Percentiles rank a stretch among this genome's conserved stretches.
Evolutionary conservation across 2,113 vertebrate species (phyloP).

Genomic region (Lanius collurio): DNA sequence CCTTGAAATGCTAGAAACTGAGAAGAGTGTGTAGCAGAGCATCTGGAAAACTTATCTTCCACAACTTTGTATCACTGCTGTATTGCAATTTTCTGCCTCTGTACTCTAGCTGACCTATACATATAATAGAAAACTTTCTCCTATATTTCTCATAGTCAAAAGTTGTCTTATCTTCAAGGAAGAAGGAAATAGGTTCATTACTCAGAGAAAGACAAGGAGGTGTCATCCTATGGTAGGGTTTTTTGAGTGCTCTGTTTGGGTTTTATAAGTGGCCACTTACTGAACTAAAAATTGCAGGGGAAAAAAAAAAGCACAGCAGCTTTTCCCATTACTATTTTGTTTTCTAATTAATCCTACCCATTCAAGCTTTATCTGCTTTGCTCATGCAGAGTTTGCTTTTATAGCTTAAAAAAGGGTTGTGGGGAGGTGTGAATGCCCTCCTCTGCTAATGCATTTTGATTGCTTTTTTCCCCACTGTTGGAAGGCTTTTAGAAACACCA

Average conservation of each 20-base stretch:
- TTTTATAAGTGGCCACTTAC: slow-evolving; percentile 20
- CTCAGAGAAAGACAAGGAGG: slow-evolving; percentile 33
- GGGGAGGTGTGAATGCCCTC: not conserved
- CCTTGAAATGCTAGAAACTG: not conserved
- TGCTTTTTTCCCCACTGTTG: not conserved
- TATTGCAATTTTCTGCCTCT: slow-evolving; percentile 39
- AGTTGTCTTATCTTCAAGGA: slow-evolving; percentile 57
- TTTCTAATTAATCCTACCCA: slow-evolving; percentile 53
- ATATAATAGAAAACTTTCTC: slow-evolving; percentile 48
- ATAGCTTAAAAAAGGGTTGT: not conserved
- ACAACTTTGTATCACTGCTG: not conserved
- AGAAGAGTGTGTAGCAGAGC: not conserved
- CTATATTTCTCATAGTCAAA: slow-evolving; percentile 56
- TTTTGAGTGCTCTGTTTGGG: slow-evolving; percentile 15
- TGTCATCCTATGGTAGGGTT: not conserved
- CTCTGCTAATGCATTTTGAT: slow-evolving; percentile 15
- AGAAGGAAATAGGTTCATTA: slow-evolving; percentile 65
- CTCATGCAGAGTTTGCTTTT: not conserved
- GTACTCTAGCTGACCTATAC: slow-evolving; percentile 43
- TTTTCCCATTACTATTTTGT: slow-evolving; percentile 33
- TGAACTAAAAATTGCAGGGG: not conserved
- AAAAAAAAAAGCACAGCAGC: not conserved
- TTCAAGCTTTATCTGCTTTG: slow-evolving; percentile 34
- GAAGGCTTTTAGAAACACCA: slow-evolving; percentile 19
- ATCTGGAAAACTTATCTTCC: slow-evolving; percentile 11